These are phyloP conservation scores for Crotalus viridis DNA, from an alignment of 2,113 vertebrate species.

Conservation along the genomic window DNA sequence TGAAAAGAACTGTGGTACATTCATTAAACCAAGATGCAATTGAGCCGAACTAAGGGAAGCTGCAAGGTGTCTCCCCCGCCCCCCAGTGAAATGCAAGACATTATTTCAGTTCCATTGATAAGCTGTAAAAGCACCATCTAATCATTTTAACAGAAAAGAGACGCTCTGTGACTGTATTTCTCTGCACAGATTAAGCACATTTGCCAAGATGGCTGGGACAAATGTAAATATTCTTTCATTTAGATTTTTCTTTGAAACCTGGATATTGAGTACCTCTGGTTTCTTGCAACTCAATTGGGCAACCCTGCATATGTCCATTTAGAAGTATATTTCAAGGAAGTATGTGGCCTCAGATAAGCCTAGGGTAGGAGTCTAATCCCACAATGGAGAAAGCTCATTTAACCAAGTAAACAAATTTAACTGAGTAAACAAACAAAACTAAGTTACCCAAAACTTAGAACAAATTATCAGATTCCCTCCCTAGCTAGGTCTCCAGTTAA, in stretches of 20 bases:
- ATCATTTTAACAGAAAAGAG: not conserved
- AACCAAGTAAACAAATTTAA: not conserved
- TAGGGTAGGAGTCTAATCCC: not conserved
- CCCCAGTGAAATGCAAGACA: not conserved
- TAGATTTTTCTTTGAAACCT: not conserved
- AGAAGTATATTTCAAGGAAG: not conserved
- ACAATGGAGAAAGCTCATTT: too few species aligned
- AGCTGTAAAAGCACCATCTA: not conserved
- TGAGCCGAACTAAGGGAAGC: not conserved
- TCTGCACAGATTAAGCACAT: not conserved
- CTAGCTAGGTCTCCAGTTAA: not conserved
- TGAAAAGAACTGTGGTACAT: not conserved
- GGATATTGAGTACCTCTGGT: not conserved
- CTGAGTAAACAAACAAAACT: not conserved
- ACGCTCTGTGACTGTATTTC: not conserved
- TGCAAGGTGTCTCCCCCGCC: not conserved
- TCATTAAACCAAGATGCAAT: not conserved
- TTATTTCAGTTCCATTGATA: not conserved
- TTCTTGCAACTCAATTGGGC: not conserved
- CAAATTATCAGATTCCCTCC: not conserved
- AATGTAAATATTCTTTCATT: not conserved
- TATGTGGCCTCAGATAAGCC: not conserved
- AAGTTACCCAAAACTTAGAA: not conserved
- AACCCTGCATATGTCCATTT: not conserved
- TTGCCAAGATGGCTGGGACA: not conserved